These are phyloP conservation scores for Petrocephalus sullivani DNA, from an alignment of 2,797 vertebrate species.

Conservation along the genomic window DNA sequence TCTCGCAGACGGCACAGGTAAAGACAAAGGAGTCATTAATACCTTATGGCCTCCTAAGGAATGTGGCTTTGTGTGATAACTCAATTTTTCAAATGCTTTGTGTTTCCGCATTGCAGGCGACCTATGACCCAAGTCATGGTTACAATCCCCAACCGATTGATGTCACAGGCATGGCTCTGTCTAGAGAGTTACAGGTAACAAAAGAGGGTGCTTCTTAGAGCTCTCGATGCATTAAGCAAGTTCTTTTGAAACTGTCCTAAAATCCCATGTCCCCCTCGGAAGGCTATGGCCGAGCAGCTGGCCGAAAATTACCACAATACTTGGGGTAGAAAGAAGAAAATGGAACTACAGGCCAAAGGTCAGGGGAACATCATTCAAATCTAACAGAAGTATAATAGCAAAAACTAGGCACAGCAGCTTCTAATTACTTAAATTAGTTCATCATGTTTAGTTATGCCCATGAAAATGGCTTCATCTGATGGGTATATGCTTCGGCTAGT, in stretches of 20 bases:
- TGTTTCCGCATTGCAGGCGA: conserved; percentile 53
- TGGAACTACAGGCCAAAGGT: conserved; percentile 87
- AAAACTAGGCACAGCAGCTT: background rate
- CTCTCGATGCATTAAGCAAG: background rate
- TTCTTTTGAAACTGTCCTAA: conserved; percentile 9
- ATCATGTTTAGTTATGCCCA: background rate
- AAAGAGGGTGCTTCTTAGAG: background rate
- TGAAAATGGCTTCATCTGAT: background rate
- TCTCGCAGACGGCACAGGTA: conserved; percentile 88
- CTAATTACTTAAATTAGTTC: background rate
- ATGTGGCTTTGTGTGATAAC: background rate
- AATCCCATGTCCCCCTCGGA: background rate
- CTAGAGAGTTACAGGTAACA: conserved; percentile 82
- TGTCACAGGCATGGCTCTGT: conserved; percentile 75
- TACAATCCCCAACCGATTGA: conserved; percentile 88
- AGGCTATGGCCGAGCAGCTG: conserved; percentile 94
- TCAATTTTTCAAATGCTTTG: background rate
- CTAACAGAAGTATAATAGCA: background rate
- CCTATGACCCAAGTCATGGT: conserved; percentile 84
- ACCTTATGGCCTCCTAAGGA: background rate
- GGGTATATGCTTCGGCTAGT: background rate
- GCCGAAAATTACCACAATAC: conserved; percentile 97
- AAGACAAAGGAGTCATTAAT: background rate
- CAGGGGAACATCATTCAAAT: background rate
- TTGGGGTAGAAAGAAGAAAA: conserved; percentile 94